Evolutionary conservation across 2,888 invertebrate genomes (phyloP).

Genomic region (Oxyteleia sp.): DNA sequence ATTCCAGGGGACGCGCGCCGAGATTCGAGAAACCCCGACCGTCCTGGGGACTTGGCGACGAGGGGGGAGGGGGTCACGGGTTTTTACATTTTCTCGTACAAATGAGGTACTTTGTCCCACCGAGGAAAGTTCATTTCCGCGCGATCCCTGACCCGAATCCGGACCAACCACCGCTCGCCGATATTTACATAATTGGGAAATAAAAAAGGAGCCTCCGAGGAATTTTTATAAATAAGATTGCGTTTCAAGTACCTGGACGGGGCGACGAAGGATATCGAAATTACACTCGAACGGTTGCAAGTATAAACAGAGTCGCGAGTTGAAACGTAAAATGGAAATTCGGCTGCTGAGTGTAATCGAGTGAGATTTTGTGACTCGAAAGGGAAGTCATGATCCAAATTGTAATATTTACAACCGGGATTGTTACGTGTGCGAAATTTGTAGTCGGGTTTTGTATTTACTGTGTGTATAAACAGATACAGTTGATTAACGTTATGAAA

Average conservation of each 20-base stretch:
- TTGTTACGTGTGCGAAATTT: not conserved
- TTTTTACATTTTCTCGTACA: conserved; percentile 61
- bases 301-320: not conserved
- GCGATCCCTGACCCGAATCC: conserved; percentile 64
- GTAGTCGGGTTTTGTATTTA: no score
- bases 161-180: conserved; percentile 24
- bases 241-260: not conserved
- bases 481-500: no score
- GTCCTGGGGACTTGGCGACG: conserved; percentile 2
- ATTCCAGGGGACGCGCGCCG: conserved; percentile 31
- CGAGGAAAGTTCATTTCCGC: conserved; percentile 59
- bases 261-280: conserved; percentile 17
- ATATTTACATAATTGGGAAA: conserved; percentile 66
- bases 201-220: conserved; percentile 41
- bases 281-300: conserved; percentile 2
- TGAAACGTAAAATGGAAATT: conserved; percentile 7
- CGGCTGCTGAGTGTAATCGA: not conserved
- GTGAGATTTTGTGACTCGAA: conserved; percentile 7
- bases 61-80: conserved; percentile 14
- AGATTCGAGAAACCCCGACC: conserved; percentile 28
- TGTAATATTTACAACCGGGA: not conserved
- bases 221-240: conserved; percentile 53
- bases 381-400: not conserved
- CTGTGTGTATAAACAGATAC: no score
- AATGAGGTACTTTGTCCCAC: conserved; percentile 63